Conservation (phyloP, 2,797 vertebrate species). For the Thripadectes ignobilis region DNA sequence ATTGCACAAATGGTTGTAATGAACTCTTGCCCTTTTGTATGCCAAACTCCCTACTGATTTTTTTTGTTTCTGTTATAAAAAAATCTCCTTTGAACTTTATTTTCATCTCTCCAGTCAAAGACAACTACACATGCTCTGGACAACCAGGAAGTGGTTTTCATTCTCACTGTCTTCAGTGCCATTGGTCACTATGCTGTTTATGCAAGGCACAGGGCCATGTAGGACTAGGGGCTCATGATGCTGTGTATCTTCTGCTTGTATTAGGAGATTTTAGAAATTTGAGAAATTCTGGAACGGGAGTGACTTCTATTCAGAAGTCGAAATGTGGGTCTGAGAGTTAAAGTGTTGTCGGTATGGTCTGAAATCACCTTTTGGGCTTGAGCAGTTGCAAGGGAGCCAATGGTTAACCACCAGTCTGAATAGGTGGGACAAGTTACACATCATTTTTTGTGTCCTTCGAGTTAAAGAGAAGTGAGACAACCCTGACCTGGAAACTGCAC, state of each 20-base stretch:
- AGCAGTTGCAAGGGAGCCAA: background rate
- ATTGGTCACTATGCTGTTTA: background rate
- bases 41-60: rapidly evolving
- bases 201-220: background rate
- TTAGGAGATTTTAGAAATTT: background rate
- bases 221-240: background rate
- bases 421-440: background rate
- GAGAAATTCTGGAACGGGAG: background rate
- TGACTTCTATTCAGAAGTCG: background rate
- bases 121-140: background rate
- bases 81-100: background rate
- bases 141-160: background rate
- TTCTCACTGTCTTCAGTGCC: background rate
- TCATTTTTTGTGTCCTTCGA: background rate
- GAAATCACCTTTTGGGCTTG: background rate
- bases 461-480: background rate
- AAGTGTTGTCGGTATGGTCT: background rate
- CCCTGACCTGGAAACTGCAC: background rate
- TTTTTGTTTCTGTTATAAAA: background rate
- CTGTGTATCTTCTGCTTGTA: background rate
- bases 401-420: background rate
- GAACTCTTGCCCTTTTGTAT: background rate
- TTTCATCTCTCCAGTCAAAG: background rate
- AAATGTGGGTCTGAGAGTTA: background rate
- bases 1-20: background rate